phyloP scores from a whole-genome alignment of 2,797 vertebrate species.

The Hyperoplus lanceolatus region DNA sequence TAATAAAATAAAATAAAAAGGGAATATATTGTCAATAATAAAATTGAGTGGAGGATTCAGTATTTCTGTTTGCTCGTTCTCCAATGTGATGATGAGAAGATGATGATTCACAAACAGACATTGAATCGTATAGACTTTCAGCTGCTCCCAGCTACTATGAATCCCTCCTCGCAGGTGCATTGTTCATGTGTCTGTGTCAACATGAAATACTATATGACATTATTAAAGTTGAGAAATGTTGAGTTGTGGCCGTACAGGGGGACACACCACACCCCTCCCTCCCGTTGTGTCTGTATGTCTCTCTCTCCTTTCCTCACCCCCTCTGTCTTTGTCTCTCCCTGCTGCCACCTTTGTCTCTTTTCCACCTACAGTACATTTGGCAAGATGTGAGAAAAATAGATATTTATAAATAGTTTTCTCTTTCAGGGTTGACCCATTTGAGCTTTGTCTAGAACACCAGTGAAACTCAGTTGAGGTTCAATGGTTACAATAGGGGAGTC shows the following conservation, averaged over 20 bases:
- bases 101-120: constrained; percentile 7
- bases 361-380: constrained; percentile 8
- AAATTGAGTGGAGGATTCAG: neutral
- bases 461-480: neutral
- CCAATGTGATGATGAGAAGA: constrained; percentile 6
- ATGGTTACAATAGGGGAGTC: neutral
- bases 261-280: constrained; percentile 5
- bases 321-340: constrained; percentile 42
- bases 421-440: constrained; percentile 36
- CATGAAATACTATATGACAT: constrained; percentile 29
- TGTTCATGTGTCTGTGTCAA: constrained; percentile 27
- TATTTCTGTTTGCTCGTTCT: neutral
- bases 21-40: neutral
- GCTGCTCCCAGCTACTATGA: constrained; percentile 2
- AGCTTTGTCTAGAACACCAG: neutral
- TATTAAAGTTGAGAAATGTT: constrained; percentile 45
- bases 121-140: constrained; percentile 5
- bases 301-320: constrained; percentile 25
- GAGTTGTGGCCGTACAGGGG: constrained; percentile 29
- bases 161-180: constrained; percentile 18
- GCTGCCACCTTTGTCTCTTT: constrained; percentile 20
- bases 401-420: neutral
- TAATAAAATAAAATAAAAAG: constrained; percentile 12
- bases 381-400: constrained; percentile 34
- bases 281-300: too few species aligned